These are phyloP conservation scores for Eidolon helvum DNA, from an alignment of 2,113 vertebrate genomes.

Conservation along the genomic window DNA sequence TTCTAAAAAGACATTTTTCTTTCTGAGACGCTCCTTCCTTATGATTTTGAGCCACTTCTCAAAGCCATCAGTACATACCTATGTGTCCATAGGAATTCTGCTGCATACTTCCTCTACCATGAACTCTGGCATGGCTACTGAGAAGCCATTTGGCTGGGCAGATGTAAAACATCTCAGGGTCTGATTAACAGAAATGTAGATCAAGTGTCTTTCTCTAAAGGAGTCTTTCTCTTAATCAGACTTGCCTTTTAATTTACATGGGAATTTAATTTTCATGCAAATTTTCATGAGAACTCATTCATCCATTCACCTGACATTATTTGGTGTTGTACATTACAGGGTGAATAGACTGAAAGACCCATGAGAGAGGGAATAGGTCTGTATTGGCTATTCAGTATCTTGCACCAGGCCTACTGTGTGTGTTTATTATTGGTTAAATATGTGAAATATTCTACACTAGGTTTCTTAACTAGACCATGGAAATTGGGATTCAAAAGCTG, in stretches of 20 bases:
- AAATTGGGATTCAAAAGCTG: not conserved
- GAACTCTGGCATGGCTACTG: not conserved
- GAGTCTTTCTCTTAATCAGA: not conserved
- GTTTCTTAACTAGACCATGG: not conserved
- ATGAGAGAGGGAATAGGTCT: fast-evolving
- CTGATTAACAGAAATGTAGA: not conserved
- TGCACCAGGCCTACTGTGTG: not conserved
- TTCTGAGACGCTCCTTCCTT: not conserved
- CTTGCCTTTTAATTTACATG: not conserved
- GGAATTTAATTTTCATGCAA: not conserved
- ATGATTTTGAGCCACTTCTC: not conserved
- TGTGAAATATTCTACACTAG: not conserved
- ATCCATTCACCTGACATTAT: not conserved
- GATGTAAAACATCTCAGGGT: not conserved
- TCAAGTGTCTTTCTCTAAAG: not conserved
- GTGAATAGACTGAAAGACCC: not conserved
- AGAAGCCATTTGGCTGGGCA: not conserved
- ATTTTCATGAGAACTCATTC: not conserved
- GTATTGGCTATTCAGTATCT: not conserved
- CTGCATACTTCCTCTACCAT: not conserved
- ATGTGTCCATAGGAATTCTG: not conserved
- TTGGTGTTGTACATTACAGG: not conserved
- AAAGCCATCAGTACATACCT: too few species aligned
- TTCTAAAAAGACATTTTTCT: not conserved
- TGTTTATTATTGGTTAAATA: not conserved